Conservation (phyloP, 2,113 vertebrate species). For the Amblyopsis rosae region DNA sequence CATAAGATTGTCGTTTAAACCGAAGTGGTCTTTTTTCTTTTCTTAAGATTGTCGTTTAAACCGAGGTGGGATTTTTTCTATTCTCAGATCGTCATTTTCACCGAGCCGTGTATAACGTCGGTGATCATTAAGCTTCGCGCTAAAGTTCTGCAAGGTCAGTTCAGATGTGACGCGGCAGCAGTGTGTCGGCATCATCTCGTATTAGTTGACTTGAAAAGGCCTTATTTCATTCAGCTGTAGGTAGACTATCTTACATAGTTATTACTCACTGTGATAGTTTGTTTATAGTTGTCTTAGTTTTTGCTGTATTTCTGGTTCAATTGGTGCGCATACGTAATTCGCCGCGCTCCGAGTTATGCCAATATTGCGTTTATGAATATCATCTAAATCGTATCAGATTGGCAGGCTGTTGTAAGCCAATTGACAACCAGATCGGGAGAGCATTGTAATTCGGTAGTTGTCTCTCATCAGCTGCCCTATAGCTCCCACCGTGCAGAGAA, state of each 20-base stretch:
- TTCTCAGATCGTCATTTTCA: neutral
- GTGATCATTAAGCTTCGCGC: too few species aligned
- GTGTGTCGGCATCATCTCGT: neutral
- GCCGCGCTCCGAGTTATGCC: slow-evolving; percentile 24
- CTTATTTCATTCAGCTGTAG: too few species aligned
- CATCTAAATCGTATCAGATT: neutral
- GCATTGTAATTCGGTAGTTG: slow-evolving; percentile 61
- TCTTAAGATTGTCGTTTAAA: neutral
- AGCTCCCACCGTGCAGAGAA: slow-evolving; percentile 43
- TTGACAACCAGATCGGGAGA: neutral
- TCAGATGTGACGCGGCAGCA: neutral
- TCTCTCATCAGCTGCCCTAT: slow-evolving; percentile 53
- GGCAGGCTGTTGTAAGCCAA: neutral
- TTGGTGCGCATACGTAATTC: slow-evolving; percentile 4
- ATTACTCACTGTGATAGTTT: neutral
- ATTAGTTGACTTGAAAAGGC: neutral
- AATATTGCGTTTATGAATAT: neutral
- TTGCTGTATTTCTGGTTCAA: neutral
- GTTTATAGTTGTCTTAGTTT: neutral
- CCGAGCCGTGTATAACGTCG: neutral
- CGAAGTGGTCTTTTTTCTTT: neutral
- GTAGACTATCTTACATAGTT: too few species aligned
- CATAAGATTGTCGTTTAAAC: too few species aligned
- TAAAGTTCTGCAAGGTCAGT: slow-evolving; percentile 12
- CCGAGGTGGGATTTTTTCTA: slow-evolving; percentile 1